phyloP scores from a whole-genome alignment of 2,113 vertebrate species.

The Acanthisitta chloris region DNA sequence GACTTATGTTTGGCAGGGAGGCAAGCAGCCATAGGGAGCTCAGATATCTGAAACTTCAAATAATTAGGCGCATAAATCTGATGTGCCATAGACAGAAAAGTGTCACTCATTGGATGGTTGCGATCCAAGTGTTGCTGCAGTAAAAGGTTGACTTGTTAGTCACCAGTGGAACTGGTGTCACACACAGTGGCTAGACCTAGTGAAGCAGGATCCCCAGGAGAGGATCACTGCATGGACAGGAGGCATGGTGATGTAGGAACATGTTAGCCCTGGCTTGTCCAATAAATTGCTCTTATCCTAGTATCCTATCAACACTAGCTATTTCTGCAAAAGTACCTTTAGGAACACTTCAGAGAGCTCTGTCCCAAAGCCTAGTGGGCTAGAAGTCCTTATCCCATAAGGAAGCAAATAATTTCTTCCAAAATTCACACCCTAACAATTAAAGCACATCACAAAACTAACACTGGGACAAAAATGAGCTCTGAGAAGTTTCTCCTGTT shows the following conservation, averaged over 20 bases:
- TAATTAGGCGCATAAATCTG: background rate
- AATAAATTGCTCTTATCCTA: background rate
- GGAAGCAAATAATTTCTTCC: background rate
- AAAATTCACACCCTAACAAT: background rate
- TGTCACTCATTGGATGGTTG: background rate
- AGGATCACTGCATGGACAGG: background rate
- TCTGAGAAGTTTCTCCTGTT: background rate
- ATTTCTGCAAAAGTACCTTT: background rate
- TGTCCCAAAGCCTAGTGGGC: background rate
- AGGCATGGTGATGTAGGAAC: background rate
- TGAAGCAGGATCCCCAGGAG: background rate
- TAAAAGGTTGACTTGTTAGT: background rate
- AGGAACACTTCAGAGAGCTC: background rate
- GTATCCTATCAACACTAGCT: background rate
- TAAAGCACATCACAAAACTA: background rate
- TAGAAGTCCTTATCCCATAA: background rate
- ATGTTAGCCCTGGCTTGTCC: background rate
- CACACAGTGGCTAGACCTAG: accelerated
- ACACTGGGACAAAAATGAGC: background rate
- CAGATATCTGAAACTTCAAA: background rate
- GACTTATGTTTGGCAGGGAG: background rate
- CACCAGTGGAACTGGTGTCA: background rate
- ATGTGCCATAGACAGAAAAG: background rate
- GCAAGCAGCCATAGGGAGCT: background rate
- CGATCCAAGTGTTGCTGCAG: background rate